Conservation (phyloP, 2,797 vertebrate species). For the Lithobates pipiens region DNA sequence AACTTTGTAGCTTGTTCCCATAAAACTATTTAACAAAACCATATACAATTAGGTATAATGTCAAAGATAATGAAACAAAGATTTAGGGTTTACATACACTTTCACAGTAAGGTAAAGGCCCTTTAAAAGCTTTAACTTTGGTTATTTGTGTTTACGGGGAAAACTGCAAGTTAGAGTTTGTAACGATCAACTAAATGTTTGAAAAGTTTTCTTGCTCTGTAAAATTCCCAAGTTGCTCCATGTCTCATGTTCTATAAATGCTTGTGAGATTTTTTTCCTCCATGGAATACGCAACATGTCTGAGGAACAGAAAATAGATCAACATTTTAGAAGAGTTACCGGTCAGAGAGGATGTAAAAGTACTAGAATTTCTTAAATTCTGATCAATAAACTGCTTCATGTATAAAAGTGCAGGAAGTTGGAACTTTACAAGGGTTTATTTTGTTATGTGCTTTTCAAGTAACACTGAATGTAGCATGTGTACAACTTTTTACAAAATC, state of each 20-base stretch:
- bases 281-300: slow-evolving; percentile 23
- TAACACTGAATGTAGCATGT: background rate
- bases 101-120: background rate
- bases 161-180: background rate
- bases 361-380: slow-evolving; percentile 12
- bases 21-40: background rate
- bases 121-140: background rate
- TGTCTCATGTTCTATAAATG: slow-evolving; percentile 24
- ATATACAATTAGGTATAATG: background rate
- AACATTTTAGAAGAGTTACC: slow-evolving; percentile 4
- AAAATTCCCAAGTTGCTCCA: background rate
- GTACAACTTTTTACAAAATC: background rate
- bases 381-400: slow-evolving; percentile 24
- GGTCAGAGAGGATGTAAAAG: slow-evolving; percentile 6
- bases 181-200: background rate
- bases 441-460: background rate
- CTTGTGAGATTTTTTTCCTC: slow-evolving; percentile 23
- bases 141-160: background rate
- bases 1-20: background rate
- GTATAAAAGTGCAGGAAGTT: background rate
- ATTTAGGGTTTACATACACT: background rate
- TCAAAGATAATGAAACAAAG: background rate
- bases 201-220: slow-evolving; percentile 1
- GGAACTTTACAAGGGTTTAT: background rate
- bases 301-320: slow-evolving; percentile 26